Base-by-base conservation (phyloP, 2,797 vertebrate genomes). In the Thaleichthys pacificus region DNA sequence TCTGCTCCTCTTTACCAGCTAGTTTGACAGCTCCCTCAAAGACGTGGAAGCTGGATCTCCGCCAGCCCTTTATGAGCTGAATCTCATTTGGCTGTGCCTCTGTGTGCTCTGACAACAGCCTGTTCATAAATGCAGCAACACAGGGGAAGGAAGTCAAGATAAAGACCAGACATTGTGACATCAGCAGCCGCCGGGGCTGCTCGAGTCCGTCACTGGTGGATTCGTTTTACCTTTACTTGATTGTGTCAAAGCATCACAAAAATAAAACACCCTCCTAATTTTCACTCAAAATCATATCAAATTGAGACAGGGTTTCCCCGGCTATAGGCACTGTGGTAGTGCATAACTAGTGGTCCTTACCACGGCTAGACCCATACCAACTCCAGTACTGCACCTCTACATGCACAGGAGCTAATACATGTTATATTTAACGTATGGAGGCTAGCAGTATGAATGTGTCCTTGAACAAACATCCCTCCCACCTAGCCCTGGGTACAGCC, bases 91-190 rank as follows among this genome's bases (percentile, higher is more conserved):
- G 78, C 79, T 73, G 75, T 77, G 77, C 82, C 77, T 70, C 73
- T 74, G 67, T 74, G 67, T 82, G 79, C 71, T 56, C 79, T 71
- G 68, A 72, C 81, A 74, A 77, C 73, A 69, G 77, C 70, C 84
- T 86, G 82, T 86, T 87, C 83, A 90, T 88, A 86, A 89, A 89
- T 84, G 85, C 85, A 85, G 88, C 87, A 86, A 75, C 85, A 38
- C n/a, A 19, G 17, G 21, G 30, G 32, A 38, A 84, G 86, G 80
- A 89, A 86, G 83, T 86, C 80, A 80, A 83, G 82, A 86, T 89
- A 88, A 89, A 89, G 84, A 86, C 87, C 35, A 82, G 77, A 86
- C 80, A 80, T 80, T 86, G 26, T 79, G 73, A 73, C 77, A 89
- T 89, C 84, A 85, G 84, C 85, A 88, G 86, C 81, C 84, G 80